Evolutionary conservation across 2,888 invertebrate genomes (phyloP), one percentile per base, ranked within the genome.

Genomic region (Caenorhabditis panamensis): DNA sequence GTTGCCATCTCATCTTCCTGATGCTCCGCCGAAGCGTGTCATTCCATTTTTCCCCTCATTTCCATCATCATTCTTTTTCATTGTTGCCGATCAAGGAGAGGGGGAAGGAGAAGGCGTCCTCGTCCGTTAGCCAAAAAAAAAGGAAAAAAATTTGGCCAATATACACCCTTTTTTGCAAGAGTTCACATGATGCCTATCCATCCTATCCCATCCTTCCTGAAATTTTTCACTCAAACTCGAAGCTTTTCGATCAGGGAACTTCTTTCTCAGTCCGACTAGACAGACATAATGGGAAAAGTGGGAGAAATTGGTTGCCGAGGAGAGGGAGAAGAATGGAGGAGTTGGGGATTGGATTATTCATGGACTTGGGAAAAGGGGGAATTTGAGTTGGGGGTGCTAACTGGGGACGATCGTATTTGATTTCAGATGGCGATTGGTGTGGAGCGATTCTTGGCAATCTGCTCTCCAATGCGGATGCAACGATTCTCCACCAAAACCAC

Each of bases 341-440:
- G 20, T 9, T 6, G 31, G 5, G 31, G 9, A 9, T 6, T 6
- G 9, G 31, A 9, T 31, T 4, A 31, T 31, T 31, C 31, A 31
- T 9, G 9, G 31, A 31, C 5, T 31, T 31, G 31, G 31, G 9
- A 31, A 31, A 31, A 31, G 4, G 5, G 5, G 9, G 9, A 6
- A 6, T 11, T 41, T 13, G 13, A 13, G 16, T 41, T 41, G 4
- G 4, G 31, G 31, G 9, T 9, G 5, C 31, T 16, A 41, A 41
- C 13, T 41, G 13, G 2, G 41, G 41, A 41, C 5, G 41, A 6
- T 31, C 9, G 4, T 31, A 6, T 31, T 31, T 31, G 31, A n/a
- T 82, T 84, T 37, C 73, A 88, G 88, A 86, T 88, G 86, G 84
- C 86, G 28, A 87, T 88, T 31, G 86, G 88, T 9, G 83, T 88